These are phyloP conservation scores for Ageneiosus marmoratus DNA, from an alignment of 2,113 vertebrate species.

Conservation along the genomic window DNA sequence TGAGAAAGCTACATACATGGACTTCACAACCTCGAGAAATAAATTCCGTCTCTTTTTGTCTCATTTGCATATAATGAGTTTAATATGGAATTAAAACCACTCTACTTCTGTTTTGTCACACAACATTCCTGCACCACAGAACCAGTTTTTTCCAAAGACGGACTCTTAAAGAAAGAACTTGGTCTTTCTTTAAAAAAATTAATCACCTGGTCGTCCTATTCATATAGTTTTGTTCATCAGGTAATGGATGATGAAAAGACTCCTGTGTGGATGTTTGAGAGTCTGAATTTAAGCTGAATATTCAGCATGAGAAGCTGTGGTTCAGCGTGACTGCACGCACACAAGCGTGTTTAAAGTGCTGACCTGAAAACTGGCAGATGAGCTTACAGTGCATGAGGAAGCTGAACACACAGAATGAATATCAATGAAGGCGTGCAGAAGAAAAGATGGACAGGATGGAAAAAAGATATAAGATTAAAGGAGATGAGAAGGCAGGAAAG, in stretches of 20 bases:
- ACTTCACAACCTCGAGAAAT: background rate
- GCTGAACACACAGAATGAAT: slow-evolving; percentile 3
- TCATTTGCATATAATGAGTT: background rate
- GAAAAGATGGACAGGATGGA: background rate
- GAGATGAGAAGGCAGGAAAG: background rate
- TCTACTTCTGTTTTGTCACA: background rate
- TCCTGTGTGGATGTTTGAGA: too few species aligned
- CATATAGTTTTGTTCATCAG: background rate
- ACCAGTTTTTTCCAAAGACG: background rate
- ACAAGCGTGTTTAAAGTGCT: slow-evolving; percentile 9
- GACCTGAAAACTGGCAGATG: slow-evolving; percentile 3
- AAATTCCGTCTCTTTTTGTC: background rate
- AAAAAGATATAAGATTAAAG: background rate
- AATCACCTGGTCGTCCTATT: background rate
- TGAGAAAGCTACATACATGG: too few species aligned
- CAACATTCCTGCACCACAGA: background rate
- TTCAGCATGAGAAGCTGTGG: background rate
- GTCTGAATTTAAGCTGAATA: background rate
- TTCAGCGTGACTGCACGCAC: background rate
- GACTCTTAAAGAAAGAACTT: background rate
- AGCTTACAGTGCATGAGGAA: slow-evolving; percentile 18
- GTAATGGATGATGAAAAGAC: background rate
- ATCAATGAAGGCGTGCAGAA: background rate
- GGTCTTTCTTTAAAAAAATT: too few species aligned
- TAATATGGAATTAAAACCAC: too few species aligned